These are phyloP conservation scores for Rhamnusium bicolor DNA, from an alignment of 2,888 invertebrate species.

Conservation along the genomic window DNA sequence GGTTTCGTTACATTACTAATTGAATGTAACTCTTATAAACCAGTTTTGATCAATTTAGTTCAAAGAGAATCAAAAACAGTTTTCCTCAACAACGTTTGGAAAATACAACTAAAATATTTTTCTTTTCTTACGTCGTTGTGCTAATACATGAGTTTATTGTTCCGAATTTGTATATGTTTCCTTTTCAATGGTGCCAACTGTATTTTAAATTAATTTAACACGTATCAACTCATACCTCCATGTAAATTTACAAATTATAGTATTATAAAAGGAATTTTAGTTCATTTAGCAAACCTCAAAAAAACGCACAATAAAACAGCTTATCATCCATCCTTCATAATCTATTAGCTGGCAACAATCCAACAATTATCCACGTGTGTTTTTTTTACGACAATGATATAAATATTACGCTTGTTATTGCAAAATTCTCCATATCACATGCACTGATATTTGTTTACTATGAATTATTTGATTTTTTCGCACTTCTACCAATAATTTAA, in stretches of 20 bases:
- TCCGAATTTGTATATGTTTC: neutral
- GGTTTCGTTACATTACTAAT: too few species aligned
- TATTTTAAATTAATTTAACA: neutral
- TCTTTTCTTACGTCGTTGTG: too few species aligned
- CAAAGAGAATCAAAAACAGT: too few species aligned
- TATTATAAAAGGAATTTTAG: constrained; percentile 2
- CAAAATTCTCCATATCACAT: constrained; percentile 12
- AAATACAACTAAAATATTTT: too few species aligned
- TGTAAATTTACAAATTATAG: neutral
- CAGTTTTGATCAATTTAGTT: too few species aligned
- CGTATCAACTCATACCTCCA: neutral
- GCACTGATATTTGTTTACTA: neutral
- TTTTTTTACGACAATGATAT: constrained; percentile 28
- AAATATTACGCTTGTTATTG: constrained; percentile 34
- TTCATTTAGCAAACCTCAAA: constrained; percentile 8
- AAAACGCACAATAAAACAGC: constrained; percentile 24
- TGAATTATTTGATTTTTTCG: constrained; percentile 11
- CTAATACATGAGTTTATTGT: neutral
- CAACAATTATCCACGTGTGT: constrained; percentile 36
- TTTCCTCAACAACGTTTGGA: too few species aligned
- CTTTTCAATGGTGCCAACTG: neutral
- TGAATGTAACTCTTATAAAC: too few species aligned
- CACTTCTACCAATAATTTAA: neutral
- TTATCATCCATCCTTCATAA: constrained; percentile 26
- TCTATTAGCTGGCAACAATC: constrained; percentile 33